Percentiles rank a stretch among this genome's conserved stretches.
phyloP scores from a whole-genome alignment of 2,797 vertebrate genomes.

The Geotrypetes seraphini region DNA sequence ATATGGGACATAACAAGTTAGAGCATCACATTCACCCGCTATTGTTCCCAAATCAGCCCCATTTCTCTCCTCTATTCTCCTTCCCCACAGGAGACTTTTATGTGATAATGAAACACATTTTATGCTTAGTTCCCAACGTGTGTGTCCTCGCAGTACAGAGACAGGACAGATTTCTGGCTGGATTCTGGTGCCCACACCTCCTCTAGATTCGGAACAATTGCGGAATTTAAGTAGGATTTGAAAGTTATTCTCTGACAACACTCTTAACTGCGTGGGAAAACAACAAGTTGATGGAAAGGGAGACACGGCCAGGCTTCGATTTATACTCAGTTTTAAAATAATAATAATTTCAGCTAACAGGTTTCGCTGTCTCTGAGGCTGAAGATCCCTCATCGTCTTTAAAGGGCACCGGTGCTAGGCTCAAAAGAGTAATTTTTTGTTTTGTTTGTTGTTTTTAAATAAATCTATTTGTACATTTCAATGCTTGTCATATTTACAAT shows the following conservation, averaged over 20 bases:
- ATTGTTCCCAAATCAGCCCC: constrained; percentile 63
- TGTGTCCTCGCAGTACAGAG: constrained; percentile 57
- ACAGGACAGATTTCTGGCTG: constrained; percentile 30
- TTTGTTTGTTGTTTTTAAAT: too few species aligned
- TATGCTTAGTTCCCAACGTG: constrained; percentile 66
- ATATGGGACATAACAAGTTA: constrained; percentile 70
- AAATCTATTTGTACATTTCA: too few species aligned
- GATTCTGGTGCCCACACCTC: constrained; percentile 9
- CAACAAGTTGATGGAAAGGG: constrained; percentile 3
- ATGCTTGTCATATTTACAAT: too few species aligned
- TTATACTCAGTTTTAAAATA: background rate
- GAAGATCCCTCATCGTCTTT: too few species aligned
- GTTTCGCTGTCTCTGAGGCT: too few species aligned
- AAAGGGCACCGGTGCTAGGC: too few species aligned
- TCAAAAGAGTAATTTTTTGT: too few species aligned
- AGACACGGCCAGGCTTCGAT: too few species aligned
- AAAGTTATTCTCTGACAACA: constrained; percentile 11
- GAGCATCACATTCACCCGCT: constrained; percentile 54
- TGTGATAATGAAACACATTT: constrained; percentile 85
- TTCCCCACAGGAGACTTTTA: constrained; percentile 74
- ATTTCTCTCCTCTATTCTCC: constrained; percentile 58
- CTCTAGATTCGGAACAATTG: constrained; percentile 50
- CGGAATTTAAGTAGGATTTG: constrained; percentile 50
- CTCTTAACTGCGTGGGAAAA: constrained; percentile 33
- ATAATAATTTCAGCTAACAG: background rate